Conservation (phyloP, 2,113 vertebrate genomes). For the Plecotus auritus region DNA sequence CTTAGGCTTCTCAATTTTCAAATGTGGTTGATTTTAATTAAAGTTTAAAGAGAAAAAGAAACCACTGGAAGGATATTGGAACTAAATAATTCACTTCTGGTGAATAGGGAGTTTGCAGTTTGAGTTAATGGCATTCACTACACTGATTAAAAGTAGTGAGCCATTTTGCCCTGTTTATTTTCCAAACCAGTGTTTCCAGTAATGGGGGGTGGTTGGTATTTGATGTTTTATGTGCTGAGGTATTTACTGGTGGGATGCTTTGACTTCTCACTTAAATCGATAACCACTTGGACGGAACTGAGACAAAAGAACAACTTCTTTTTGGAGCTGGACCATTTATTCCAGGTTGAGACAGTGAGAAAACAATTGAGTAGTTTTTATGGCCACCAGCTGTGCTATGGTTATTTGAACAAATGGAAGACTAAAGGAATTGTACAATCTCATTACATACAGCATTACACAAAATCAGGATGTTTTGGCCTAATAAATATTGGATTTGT, state of each 20-base stretch:
- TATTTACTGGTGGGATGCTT: conserved; percentile 51
- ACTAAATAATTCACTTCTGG: conserved; percentile 59
- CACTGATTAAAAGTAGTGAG: conserved; percentile 66
- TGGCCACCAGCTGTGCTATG: conserved; percentile 54
- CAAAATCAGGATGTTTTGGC: conserved; percentile 15
- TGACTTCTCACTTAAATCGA: conserved; percentile 48
- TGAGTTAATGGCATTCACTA: conserved; percentile 67
- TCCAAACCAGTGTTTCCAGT: conserved; percentile 59
- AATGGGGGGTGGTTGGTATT: conserved; percentile 13
- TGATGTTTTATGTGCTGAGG: conserved; percentile 56
- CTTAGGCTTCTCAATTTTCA: conserved; percentile 25
- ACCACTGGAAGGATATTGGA: conserved; percentile 59
- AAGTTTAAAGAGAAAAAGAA: conserved; percentile 65
- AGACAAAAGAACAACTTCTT: conserved; percentile 42
- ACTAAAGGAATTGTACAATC: conserved; percentile 52
- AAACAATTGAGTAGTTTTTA: conserved; percentile 65
- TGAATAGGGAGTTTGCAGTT: conserved; percentile 56
- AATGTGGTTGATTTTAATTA: conserved; percentile 70
- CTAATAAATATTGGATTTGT: conserved; percentile 34
- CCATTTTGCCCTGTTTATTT: conserved; percentile 64
- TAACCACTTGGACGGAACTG: conserved; percentile 51
- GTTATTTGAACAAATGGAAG: conserved; percentile 58
- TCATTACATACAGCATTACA: conserved; percentile 48
- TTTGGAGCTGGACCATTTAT: conserved; percentile 56
- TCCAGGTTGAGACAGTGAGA: conserved; percentile 52